Conservation (phyloP, 2,113 vertebrate species). For the Lethenteron reissneri region DNA sequence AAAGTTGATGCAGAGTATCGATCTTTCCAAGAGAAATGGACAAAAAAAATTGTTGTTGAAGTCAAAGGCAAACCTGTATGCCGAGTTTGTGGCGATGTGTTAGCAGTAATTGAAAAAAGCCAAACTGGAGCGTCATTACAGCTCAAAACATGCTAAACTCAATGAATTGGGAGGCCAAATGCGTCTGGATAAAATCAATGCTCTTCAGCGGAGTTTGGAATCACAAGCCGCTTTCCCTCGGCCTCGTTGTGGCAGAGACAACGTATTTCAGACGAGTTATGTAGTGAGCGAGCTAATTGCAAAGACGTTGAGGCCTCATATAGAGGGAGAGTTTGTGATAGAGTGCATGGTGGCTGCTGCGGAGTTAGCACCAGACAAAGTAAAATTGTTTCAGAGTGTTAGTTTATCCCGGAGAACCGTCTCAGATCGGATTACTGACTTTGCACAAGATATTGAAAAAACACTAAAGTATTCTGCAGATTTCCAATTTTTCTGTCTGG, state of each 20-base stretch:
- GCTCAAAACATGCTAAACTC: conserved; percentile 14
- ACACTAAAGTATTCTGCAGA: conserved; percentile 9
- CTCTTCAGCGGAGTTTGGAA: conserved; percentile 10
- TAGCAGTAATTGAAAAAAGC: conserved; percentile 12
- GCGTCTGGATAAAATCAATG: conserved; percentile 12
- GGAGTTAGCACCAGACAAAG: conserved; percentile 11
- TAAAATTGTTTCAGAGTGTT: conserved; percentile 11
- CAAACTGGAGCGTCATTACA: conserved; percentile 13
- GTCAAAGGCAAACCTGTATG: conserved; percentile 9
- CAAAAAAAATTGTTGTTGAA: conserved; percentile 11
- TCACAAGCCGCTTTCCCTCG: conserved; percentile 9
- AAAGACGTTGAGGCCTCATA: conserved; percentile 11
- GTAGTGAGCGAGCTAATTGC: conserved; percentile 12
- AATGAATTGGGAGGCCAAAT: conserved; percentile 12
- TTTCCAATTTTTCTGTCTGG: conserved; percentile 12
- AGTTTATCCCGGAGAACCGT: conserved; percentile 12
- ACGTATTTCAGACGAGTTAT: conserved; percentile 13
- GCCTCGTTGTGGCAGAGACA: conserved; percentile 7
- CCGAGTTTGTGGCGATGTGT: conserved; percentile 8
- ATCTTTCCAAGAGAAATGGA: conserved; percentile 13
- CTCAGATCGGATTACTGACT: conserved; percentile 11
- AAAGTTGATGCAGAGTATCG: conserved; percentile 11
- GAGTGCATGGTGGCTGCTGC: conserved; percentile 11
- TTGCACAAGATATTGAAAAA: conserved; percentile 13
- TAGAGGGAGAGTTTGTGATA: conserved; percentile 9